Evolutionary conservation across 2,888 invertebrate species (phyloP).

Genomic region (Pristionchus exspectatus): DNA sequence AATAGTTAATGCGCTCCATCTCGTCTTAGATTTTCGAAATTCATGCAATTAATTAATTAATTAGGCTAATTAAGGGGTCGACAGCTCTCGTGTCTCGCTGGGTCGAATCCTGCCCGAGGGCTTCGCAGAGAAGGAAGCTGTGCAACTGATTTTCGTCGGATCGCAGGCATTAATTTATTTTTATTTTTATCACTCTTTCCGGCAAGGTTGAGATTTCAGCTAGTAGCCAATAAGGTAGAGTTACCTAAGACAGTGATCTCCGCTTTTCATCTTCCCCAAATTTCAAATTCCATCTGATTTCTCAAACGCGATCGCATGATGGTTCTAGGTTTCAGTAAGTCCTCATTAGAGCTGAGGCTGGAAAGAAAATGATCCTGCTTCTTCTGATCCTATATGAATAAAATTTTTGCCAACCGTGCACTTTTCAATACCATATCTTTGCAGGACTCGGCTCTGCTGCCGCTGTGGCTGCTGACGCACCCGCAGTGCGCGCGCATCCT

Average conservation of each 20-base stretch:
- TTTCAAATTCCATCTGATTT: too few species aligned
- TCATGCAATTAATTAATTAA: too few species aligned
- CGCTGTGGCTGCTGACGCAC: constrained; percentile 74
- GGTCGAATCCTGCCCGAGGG: constrained; percentile 27
- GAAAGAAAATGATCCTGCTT: too few species aligned
- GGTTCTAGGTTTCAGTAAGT: neutral
- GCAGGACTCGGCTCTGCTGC: constrained; percentile 68
- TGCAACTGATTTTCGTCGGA: constrained; percentile 41
- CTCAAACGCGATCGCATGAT: neutral
- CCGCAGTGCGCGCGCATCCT: constrained; percentile 61
- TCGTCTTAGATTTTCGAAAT: too few species aligned
- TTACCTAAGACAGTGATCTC: too few species aligned
- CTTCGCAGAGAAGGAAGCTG: neutral
- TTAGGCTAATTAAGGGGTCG: neutral
- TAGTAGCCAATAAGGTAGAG: too few species aligned
- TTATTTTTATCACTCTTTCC: neutral
- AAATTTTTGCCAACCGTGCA: neutral
- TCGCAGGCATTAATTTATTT: neutral
- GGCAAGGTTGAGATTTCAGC: too few species aligned
- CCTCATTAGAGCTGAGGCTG: neutral
- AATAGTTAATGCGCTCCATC: too few species aligned
- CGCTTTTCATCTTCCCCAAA: too few species aligned
- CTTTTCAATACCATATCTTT: neutral
- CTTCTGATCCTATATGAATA: too few species aligned
- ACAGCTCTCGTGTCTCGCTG: neutral